Evolutionary conservation across 2,888 invertebrate genomes (phyloP).

Genomic region (Didymodactylos carnosus): DNA sequence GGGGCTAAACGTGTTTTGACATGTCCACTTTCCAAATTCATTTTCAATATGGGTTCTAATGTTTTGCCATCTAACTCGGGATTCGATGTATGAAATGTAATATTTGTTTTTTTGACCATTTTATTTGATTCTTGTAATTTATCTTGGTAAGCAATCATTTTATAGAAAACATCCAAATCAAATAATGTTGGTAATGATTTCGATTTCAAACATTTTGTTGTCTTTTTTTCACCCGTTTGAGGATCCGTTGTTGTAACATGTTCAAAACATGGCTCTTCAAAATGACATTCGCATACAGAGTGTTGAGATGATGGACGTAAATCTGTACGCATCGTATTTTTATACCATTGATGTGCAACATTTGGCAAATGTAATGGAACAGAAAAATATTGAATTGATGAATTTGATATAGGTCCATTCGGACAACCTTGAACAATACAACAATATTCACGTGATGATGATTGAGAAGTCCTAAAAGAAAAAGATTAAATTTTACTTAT

Average conservation of each 20-base stretch:
- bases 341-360: slow-evolving; percentile 12
- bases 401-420: slow-evolving; percentile 4
- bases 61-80: neutral
- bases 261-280: slow-evolving; percentile 14
- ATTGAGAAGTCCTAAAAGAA: too few species aligned
- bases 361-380: neutral
- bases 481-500: too few species aligned
- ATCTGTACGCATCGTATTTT: slow-evolving; percentile 12
- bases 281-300: slow-evolving; percentile 12
- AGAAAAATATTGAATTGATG: slow-evolving; percentile 4
- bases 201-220: slow-evolving; percentile 3
- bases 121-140: slow-evolving; percentile 4
- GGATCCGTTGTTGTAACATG: neutral
- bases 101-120: neutral
- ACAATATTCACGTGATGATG: too few species aligned
- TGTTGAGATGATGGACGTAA: slow-evolving; percentile 1
- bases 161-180: slow-evolving; percentile 15
- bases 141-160: slow-evolving; percentile 15
- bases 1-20: neutral
- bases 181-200: slow-evolving; percentile 13
- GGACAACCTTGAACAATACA: slow-evolving; percentile 14
- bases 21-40: slow-evolving; percentile 1
- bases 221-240: neutral
- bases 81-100: neutral
- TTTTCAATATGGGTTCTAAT: neutral